Conservation (phyloP, 1,140 invertebrate genomes). For the Drosophila rufa region DNA sequence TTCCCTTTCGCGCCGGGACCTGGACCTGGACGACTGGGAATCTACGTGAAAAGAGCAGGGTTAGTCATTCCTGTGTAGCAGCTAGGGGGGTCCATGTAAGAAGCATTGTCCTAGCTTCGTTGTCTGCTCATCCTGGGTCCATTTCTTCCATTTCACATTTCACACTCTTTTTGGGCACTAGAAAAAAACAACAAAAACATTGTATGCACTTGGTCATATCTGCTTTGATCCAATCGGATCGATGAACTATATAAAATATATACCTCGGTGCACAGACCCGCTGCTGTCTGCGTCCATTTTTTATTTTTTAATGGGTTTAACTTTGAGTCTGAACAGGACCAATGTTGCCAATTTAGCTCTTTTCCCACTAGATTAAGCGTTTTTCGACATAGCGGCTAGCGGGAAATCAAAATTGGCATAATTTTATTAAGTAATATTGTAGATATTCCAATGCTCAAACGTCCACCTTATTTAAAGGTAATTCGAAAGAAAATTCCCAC, state of each 20-base stretch:
- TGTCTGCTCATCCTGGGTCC: neutral
- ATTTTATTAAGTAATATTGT: too few species aligned
- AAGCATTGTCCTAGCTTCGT: constrained; percentile 14
- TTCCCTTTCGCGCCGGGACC: constrained; percentile 30
- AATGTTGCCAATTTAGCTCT: neutral
- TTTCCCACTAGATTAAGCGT: too few species aligned
- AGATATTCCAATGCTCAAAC: too few species aligned
- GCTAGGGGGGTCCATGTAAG: constrained; percentile 10
- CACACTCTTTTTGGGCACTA: constrained; percentile 59
- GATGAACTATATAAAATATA: constrained; percentile 36
- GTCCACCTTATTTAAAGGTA: too few species aligned
- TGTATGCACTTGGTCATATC: constrained; percentile 42
- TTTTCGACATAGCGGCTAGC: too few species aligned
- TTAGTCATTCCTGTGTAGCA: constrained; percentile 7
- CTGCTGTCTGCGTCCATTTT: constrained; percentile 72
- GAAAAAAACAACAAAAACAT: constrained; percentile 73
- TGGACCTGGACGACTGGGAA: constrained; percentile 10
- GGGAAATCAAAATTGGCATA: too few species aligned
- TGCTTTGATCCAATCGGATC: neutral
- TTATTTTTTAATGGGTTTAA: constrained; percentile 1
- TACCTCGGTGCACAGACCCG: constrained; percentile 44
- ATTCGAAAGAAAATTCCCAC: too few species aligned
- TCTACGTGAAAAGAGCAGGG: constrained; percentile 35
- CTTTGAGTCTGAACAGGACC: neutral
- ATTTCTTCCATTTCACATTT: constrained; percentile 27